Conservation (phyloP, 2,888 invertebrate genomes). For the Yponomeuta evonymella region DNA sequence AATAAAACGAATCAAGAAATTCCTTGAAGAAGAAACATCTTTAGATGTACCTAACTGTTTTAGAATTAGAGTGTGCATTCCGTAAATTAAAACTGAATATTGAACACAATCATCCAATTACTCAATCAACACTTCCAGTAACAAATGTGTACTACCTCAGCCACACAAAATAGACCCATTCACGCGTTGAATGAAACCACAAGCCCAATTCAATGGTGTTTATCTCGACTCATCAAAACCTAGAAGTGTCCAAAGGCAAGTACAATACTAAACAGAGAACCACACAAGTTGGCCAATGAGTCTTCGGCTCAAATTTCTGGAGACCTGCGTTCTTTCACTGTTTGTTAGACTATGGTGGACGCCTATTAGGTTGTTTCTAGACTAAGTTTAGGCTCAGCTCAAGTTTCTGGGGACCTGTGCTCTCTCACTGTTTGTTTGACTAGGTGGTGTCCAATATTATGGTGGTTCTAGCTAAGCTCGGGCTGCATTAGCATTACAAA, state of each 20-base stretch:
- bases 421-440: no score
- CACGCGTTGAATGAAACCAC: background rate
- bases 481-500: conserved; percentile 57
- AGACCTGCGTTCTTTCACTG: background rate
- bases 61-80: no score
- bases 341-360: background rate
- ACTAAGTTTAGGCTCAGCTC: no score
- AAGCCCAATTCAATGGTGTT: background rate
- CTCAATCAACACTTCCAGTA: background rate
- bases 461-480: conserved; percentile 19
- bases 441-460: no score
- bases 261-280: conserved; percentile 37
- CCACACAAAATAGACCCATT: background rate
- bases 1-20: no score
- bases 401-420: no score
- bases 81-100: no score
- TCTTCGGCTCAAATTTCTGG: background rate
- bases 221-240: conserved; percentile 18
- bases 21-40: no score
- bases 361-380: background rate
- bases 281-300: conserved; percentile 29
- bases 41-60: no score
- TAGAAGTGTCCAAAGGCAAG: conserved; percentile 28
- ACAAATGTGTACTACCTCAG: background rate
- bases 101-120: no score